Conservation (phyloP, 2,113 vertebrate genomes). For the Triplophysa tibetana region DNA sequence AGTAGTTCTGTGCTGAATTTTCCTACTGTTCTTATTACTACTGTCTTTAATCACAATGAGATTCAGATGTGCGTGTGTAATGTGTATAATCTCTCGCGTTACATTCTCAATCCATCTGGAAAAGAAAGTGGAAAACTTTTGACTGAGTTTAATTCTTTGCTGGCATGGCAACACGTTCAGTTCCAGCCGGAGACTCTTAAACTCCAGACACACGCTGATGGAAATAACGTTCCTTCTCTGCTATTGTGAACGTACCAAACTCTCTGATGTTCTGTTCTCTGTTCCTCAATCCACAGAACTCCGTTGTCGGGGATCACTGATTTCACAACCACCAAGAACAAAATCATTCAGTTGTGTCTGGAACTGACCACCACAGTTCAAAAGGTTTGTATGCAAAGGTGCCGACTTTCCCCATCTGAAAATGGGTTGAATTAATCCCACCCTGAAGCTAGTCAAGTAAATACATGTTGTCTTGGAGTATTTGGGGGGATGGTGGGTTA, state of each 20-base stretch:
- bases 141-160: conserved; percentile 14
- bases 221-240: conserved; percentile 38
- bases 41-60: neutral
- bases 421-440: neutral
- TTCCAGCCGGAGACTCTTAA: conserved; percentile 18
- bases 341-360: conserved; percentile 97
- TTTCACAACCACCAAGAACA: conserved; percentile 94
- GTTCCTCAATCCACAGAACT: conserved; percentile 73
- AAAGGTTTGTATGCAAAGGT: conserved; percentile 80
- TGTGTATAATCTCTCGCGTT: neutral
- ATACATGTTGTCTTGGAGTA: conserved; percentile 49
- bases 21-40: neutral
- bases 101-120: conserved; percentile 8
- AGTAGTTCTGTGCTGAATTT: too few species aligned
- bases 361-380: conserved; percentile 96
- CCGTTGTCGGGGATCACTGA: conserved; percentile 95
- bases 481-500: conserved; percentile 54
- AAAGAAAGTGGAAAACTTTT: conserved; percentile 6
- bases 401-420: neutral
- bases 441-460: conserved; percentile 59
- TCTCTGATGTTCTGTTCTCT: neutral
- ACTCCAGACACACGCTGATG: conserved; percentile 40
- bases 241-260: conserved; percentile 15
- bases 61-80: neutral
- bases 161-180: conserved; percentile 39